Percentiles rank a stretch among this genome's conserved stretches.
phyloP scores from a whole-genome alignment of 2,797 vertebrate species.

The Cyprinella venusta region DNA sequence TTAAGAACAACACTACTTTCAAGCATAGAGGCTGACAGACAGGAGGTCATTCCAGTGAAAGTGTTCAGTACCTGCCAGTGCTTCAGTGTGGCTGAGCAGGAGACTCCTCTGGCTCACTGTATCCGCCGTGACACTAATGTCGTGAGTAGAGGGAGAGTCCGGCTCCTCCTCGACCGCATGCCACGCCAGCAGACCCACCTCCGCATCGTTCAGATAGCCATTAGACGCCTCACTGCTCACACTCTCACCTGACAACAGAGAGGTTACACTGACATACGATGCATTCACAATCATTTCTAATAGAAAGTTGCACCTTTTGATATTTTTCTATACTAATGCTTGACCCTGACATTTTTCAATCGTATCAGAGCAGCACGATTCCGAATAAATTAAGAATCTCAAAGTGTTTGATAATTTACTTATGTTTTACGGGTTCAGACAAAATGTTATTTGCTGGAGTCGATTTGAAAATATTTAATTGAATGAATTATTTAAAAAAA shows the following conservation, averaged over 20 bases:
- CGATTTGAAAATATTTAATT: neutral
- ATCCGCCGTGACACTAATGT: constrained; percentile 74
- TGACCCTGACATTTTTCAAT: neutral
- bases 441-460: neutral
- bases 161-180: constrained; percentile 86
- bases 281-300: neutral
- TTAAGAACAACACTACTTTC: neutral
- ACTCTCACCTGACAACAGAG: constrained; percentile 84
- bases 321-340: neutral
- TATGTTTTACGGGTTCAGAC: neutral
- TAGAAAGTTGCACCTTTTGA: neutral
- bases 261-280: neutral
- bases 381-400: neutral
- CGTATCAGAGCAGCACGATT: neutral
- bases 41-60: neutral
- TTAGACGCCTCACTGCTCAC: constrained; percentile 86
- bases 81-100: constrained; percentile 88
- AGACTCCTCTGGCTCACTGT: constrained; percentile 82
- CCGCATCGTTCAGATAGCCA: constrained; percentile 84
- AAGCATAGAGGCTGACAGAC: neutral
- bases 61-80: constrained; percentile 85
- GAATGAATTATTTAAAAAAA: neutral
- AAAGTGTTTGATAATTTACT: neutral
- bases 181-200: constrained; percentile 81
- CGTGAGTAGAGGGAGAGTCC: constrained; percentile 83